Percentiles rank a stretch among this genome's conserved stretches.
Conservation (phyloP, 2,888 invertebrate species). For the Nebria salina region DNA sequence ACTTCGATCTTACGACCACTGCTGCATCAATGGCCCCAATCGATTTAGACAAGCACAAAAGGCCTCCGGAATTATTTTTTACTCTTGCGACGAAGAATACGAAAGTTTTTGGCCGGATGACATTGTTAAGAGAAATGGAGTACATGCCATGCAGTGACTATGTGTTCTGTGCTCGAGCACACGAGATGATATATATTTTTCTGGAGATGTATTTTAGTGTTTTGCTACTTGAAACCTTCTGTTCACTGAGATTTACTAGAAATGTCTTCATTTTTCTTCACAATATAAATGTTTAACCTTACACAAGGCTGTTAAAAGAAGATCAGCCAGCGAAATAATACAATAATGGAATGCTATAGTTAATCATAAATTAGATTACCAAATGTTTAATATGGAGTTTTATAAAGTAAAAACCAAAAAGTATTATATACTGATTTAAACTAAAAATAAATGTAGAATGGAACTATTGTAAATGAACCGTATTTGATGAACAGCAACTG, state of each 20-base stretch:
- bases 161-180: neutral
- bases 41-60: slow-evolving; percentile 5
- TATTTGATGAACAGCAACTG: neutral
- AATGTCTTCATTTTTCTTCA: slow-evolving; percentile 10
- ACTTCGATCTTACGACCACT: slow-evolving; percentile 13
- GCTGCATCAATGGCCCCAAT: neutral
- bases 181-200: slow-evolving; percentile 13
- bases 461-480: neutral
- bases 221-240: slow-evolving; percentile 8
- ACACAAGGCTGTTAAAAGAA: neutral
- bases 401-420: no score
- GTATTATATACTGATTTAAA: neutral
- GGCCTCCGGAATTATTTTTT: neutral
- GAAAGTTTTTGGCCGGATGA: slow-evolving; percentile 7
- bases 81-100: neutral
- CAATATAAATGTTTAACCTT: neutral
- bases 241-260: neutral
- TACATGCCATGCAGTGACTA: neutral
- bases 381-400: no score
- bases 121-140: slow-evolving; percentile 15
- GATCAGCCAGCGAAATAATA: neutral
- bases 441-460: neutral
- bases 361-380: no score
- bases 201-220: neutral
- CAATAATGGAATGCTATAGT: no score